Evolutionary conservation across 2,113 vertebrate species (phyloP), one percentile per base, ranked within the genome.

Genomic region (Phalacrocorax carbo): DNA sequence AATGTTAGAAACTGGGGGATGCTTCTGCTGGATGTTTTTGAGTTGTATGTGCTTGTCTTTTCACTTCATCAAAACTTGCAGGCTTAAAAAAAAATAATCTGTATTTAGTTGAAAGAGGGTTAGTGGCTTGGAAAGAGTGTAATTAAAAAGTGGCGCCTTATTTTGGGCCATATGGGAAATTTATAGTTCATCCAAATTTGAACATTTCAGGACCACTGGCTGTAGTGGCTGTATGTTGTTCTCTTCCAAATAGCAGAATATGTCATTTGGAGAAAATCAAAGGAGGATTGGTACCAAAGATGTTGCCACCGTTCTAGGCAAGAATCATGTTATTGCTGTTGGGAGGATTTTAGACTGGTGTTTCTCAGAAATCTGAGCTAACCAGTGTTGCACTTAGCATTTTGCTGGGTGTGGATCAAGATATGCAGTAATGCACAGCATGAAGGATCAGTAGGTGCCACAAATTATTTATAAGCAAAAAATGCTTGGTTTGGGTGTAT

Each of bases 281-380:
- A 86, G 48, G 26, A 60, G 30, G 19, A 34, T 36, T 71, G 23
- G 11, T 79, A 40, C 21, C 32, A 44, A 70, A 48, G 5, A 7
- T 42, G 18, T 58, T 66, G 48, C 55, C 0, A 0, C 70, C 26
- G 2, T 69, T 66, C 22, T 32, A 52, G 17, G 65, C 62, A 40
- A 58, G 51, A 81, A 75, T 88, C 69, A 32, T 10, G 0, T 69
- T 80, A 7, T 25, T 20, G 8, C 64, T 60, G 13, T 51, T 51
- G 34, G n/a, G 40, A 81, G 49, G 72, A 49, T 91, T 94, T 92
- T 57, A 69, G 65, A 13, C 54, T 52, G 36, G 18, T 54, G n/a
- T 93, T 95, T 89, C 93, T 87, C 57, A 79, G 83, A 88, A 91
- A 94, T 92, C 95, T 85, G 81, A 66, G 73, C 90, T 92, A 71